phyloP scores from a whole-genome alignment of 2,797 vertebrate genomes.

The Chiloscyllium punctatum region DNA sequence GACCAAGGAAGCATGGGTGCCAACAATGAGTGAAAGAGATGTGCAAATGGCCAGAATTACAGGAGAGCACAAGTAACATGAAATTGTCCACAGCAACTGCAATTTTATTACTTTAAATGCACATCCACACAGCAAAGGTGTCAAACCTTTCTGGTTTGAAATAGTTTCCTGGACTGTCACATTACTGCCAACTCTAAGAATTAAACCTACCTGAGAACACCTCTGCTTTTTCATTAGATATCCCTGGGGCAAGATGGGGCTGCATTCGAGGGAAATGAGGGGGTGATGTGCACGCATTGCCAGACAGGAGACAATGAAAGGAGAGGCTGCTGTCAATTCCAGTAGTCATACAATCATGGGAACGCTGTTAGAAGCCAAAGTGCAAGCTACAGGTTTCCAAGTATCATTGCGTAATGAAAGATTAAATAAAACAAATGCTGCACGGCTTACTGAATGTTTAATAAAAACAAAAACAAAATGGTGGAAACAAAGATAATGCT shows the following conservation, averaged over 20 bases:
- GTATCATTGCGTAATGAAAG: neutral
- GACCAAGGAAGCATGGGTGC: too few species aligned
- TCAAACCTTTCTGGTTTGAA: neutral
- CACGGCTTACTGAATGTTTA: neutral
- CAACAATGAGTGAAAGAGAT: neutral
- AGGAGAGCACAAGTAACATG: too few species aligned
- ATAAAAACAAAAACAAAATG: too few species aligned
- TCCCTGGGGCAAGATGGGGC: neutral
- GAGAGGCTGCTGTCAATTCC: neutral
- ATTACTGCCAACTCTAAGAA: neutral
- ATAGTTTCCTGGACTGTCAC: neutral
- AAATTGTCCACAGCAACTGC: neutral
- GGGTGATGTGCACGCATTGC: neutral
- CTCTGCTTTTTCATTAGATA: neutral
- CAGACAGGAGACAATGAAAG: neutral
- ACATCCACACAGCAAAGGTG: neutral
- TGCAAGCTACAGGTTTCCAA: neutral
- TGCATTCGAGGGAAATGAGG: neutral
- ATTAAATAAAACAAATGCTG: neutral
- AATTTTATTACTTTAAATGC: neutral
- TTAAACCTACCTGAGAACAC: neutral
- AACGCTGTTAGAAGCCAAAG: neutral
- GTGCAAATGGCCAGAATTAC: neutral
- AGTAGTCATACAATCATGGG: neutral
- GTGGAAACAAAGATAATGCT: neutral